phyloP scores from a whole-genome alignment of 2,113 vertebrate genomes.

The Corynorhinus townsendii region DNA sequence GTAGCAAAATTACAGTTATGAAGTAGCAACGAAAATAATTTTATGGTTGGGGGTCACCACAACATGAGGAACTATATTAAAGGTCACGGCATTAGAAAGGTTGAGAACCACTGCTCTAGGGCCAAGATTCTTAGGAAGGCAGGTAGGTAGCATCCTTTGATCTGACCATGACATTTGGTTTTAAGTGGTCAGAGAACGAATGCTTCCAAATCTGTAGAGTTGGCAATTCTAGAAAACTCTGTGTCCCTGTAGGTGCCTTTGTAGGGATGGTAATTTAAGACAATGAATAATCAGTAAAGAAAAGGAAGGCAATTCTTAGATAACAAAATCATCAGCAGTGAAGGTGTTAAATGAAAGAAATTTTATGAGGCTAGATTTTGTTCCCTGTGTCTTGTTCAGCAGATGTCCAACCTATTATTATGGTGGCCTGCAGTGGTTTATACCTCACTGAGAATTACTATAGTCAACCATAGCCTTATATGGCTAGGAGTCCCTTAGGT shows the following conservation, averaged over 20 bases:
- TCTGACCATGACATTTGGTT: not conserved
- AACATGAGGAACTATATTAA: too few species aligned
- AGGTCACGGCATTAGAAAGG: too few species aligned
- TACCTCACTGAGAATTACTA: slow-evolving; percentile 26
- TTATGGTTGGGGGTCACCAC: too few species aligned
- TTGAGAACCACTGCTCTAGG: not conserved
- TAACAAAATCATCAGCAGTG: not conserved
- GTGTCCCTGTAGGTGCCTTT: not conserved
- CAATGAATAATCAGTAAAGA: not conserved
- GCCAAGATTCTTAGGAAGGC: not conserved
- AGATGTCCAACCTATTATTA: not conserved
- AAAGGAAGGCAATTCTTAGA: slow-evolving; percentile 18
- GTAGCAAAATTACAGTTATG: too few species aligned
- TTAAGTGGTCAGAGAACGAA: slow-evolving; percentile 27
- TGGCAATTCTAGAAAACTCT: slow-evolving; percentile 20
- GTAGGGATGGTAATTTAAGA: not conserved
- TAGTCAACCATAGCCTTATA: slow-evolving; percentile 34
- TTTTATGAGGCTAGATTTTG: not conserved
- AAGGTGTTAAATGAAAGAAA: slow-evolving; percentile 30
- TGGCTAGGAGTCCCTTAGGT: not conserved
- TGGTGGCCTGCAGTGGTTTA: slow-evolving; percentile 13
- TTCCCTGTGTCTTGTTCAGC: not conserved
- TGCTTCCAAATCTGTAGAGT: not conserved
- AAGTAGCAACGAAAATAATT: too few species aligned
- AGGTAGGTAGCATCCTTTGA: not conserved